Conservation (phyloP, 2,888 invertebrate species). For the Slavum lentiscoides region DNA sequence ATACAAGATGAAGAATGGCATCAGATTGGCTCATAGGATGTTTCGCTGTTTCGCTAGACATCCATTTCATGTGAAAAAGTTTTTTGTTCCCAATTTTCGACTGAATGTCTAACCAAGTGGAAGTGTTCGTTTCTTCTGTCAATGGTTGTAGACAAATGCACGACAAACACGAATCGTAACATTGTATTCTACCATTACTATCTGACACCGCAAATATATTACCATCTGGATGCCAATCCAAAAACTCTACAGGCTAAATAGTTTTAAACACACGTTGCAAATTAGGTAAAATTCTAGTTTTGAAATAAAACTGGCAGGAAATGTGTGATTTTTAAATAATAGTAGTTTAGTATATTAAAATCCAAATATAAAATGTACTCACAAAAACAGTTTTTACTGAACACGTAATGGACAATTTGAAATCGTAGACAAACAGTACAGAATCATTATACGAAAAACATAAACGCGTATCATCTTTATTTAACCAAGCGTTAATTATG, state of each 20-base stretch:
- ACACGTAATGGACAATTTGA: constrained; percentile 73
- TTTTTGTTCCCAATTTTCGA: constrained; percentile 44
- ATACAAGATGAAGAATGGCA: constrained; percentile 65
- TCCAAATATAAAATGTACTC: constrained; percentile 60
- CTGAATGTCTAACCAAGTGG: constrained; percentile 19
- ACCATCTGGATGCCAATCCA: constrained; percentile 74
- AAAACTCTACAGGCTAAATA: constrained; percentile 59
- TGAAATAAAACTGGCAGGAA: no score
- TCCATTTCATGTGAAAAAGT: constrained; percentile 39
- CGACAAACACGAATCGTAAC: constrained; percentile 73
- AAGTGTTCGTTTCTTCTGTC: constrained; percentile 66
- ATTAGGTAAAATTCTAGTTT: not conserved
- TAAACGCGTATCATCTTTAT: constrained; percentile 45
- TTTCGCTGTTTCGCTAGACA: constrained; percentile 23
- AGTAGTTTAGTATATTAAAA: not conserved
- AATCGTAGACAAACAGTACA: constrained; percentile 78
- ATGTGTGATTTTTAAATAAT: not conserved
- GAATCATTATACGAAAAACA: constrained; percentile 61
- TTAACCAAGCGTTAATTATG: constrained; percentile 44
- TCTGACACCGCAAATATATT: constrained; percentile 71
- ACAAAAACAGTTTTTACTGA: constrained; percentile 80
- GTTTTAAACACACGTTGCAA: not conserved
- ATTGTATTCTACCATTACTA: constrained; percentile 74
- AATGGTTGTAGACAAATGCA: constrained; percentile 70
- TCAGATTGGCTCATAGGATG: constrained; percentile 60